Evolutionary conservation across 2,888 invertebrate genomes (phyloP).

Genomic region (Oithona nana): DNA sequence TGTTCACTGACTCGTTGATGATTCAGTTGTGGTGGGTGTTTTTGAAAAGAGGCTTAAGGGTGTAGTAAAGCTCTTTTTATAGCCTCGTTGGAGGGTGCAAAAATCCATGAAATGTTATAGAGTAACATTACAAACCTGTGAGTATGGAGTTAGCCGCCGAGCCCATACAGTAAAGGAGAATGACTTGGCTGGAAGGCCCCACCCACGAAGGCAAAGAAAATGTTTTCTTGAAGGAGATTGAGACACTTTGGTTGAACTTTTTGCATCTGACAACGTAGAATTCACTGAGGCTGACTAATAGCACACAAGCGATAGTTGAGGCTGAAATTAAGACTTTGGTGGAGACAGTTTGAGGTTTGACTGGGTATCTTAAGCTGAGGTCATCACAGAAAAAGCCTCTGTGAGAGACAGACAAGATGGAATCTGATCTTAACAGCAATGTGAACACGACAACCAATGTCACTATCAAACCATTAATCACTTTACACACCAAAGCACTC

Average conservation of each 20-base stretch:
- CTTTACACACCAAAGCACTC: too few species aligned
- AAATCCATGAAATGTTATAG: too few species aligned
- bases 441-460: not conserved
- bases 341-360: not conserved
- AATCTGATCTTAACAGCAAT: not conserved
- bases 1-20: too few species aligned
- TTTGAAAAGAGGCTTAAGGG: too few species aligned
- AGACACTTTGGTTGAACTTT: not conserved
- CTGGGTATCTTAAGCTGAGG: not conserved
- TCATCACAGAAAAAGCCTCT: conserved; percentile 10
- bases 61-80: too few species aligned
- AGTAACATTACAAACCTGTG: too few species aligned
- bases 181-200: not conserved
- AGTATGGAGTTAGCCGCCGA: not conserved
- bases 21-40: too few species aligned
- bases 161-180: not conserved
- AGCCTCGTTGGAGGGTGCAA: too few species aligned
- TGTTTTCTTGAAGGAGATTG: not conserved
- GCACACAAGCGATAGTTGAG: not conserved
- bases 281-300: not conserved
- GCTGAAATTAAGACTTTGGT: not conserved
- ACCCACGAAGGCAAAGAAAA: not conserved
- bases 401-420: not conserved
- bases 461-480: not conserved
- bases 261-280: not conserved